Percentiles rank a stretch among this genome's conserved stretches.
Evolutionary conservation across 2,888 invertebrate genomes (phyloP).

Genomic region (Elmis aenea): DNA sequence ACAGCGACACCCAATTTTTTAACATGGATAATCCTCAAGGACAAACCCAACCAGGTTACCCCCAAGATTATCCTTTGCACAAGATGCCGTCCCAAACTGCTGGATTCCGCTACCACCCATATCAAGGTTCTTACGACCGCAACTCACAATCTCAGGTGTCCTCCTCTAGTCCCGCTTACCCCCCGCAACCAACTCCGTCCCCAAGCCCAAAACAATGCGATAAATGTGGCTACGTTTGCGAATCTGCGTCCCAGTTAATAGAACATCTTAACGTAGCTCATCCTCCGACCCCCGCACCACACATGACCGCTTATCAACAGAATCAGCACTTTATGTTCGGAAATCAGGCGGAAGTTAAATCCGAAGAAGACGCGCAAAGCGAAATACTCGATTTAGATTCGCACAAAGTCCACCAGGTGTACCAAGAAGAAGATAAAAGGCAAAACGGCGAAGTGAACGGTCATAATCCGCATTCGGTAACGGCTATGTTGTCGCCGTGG

Average conservation of each 20-base stretch:
- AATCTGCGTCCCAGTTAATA: slow-evolving; percentile 66
- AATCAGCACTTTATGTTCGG: slow-evolving; percentile 48
- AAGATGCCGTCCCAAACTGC: slow-evolving; percentile 32
- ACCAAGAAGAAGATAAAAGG: slow-evolving; percentile 48
- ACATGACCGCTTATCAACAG: slow-evolving; percentile 50
- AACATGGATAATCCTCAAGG: slow-evolving; percentile 28
- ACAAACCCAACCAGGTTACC: slow-evolving; percentile 38
- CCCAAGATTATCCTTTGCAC: slow-evolving; percentile 37
- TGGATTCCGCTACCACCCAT: slow-evolving; percentile 45
- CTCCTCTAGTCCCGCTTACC: slow-evolving; percentile 52
- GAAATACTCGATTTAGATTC: slow-evolving; percentile 85
- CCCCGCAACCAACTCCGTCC: slow-evolving; percentile 65
- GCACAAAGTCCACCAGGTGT: slow-evolving; percentile 68
- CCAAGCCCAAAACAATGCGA: slow-evolving; percentile 75
- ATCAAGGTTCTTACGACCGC: slow-evolving; percentile 36
- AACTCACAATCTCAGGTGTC: slow-evolving; percentile 34
- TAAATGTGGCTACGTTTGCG: slow-evolving; percentile 76
- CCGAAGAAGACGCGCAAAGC: slow-evolving; percentile 66
- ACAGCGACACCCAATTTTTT: slow-evolving; percentile 35
- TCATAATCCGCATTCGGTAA: slow-evolving; percentile 49
- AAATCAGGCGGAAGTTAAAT: slow-evolving; percentile 50
- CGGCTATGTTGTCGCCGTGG: slow-evolving; percentile 53
- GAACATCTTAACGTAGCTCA: slow-evolving; percentile 73
- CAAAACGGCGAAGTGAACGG: slow-evolving; percentile 30
- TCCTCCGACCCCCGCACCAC: slow-evolving; percentile 46